These are phyloP conservation scores for Caenorhabditis zanzibari DNA, from an alignment of 2,888 invertebrate genomes.

Conservation along the genomic window DNA sequence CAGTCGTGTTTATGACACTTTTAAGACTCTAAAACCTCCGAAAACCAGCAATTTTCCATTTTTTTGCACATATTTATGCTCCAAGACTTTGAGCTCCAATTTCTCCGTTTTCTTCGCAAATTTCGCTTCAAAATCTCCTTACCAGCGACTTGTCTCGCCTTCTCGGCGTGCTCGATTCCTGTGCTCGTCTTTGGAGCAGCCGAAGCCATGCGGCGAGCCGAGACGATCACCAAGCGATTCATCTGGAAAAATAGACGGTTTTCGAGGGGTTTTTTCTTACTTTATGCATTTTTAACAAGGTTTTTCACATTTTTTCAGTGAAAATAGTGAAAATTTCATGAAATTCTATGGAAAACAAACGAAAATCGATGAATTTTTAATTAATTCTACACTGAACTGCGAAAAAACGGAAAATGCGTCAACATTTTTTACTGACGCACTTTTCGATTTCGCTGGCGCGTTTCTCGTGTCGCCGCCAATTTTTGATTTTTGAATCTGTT, in stretches of 20 bases:
- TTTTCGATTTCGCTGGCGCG: conserved; percentile 22
- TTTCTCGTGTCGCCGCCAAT: conserved; percentile 21
- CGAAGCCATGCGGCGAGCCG: conserved; percentile 61
- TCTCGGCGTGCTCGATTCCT: conserved; percentile 82
- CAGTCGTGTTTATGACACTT: too few species aligned
- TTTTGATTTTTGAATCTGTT: background rate
- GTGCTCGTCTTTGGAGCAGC: conserved; percentile 76
- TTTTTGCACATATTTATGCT: background rate
- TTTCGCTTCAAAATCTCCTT: conserved; percentile 8
- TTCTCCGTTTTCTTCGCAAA: background rate
- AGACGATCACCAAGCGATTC: conserved; percentile 56
- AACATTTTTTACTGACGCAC: conserved; percentile 4
- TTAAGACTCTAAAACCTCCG: too few species aligned
- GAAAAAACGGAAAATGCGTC: conserved; percentile 19
- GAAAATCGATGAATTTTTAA: conserved; percentile 34
- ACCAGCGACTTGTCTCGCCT: conserved; percentile 75
- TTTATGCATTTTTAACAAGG: background rate
- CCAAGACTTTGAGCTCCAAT: too few species aligned
- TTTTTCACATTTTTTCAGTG: background rate
- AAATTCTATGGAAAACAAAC: conserved; percentile 8
- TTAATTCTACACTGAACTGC: conserved; percentile 17
- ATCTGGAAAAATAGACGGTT: conserved; percentile 25
- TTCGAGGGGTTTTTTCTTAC: background rate
- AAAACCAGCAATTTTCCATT: too few species aligned
- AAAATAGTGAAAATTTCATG: background rate